A percentile compares a stretch with the other conserved stretches of the same genome.
Evolutionary conservation across 2,113 vertebrate genomes (phyloP).

Genomic region (Pao palembangensis): DNA sequence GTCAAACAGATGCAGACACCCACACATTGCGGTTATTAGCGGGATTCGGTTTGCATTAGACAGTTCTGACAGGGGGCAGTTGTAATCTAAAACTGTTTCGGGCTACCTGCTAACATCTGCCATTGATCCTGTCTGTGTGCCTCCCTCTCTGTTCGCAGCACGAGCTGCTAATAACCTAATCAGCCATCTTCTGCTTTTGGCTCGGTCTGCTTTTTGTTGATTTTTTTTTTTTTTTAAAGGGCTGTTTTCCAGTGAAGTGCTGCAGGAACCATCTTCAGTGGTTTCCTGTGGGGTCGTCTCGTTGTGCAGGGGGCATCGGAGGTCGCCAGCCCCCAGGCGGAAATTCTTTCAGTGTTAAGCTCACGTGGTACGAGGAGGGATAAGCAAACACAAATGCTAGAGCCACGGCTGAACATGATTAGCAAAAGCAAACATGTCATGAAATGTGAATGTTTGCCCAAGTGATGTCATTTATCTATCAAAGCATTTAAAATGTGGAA

Average conservation of each 20-base stretch:
- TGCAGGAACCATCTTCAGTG: slow-evolving; percentile 74
- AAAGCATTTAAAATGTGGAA: slow-evolving; percentile 21
- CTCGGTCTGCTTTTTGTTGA: slow-evolving; percentile 81
- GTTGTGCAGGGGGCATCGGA: slow-evolving; percentile 71
- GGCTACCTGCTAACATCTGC: slow-evolving; percentile 77
- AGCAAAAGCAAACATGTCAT: slow-evolving; percentile 53
- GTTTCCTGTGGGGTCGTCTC: slow-evolving; percentile 81
- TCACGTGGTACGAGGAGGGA: slow-evolving; percentile 67
- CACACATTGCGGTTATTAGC: slow-evolving; percentile 39
- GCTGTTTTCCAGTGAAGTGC: slow-evolving; percentile 79
- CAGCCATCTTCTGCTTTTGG: slow-evolving; percentile 84
- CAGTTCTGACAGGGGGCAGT: slow-evolving; percentile 67
- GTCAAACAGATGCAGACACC: slow-evolving; percentile 14
- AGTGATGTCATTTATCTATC: slow-evolving; percentile 37
- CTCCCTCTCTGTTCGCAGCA: slow-evolving; percentile 76
- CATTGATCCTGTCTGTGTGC: slow-evolving; percentile 77
- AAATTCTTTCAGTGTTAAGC: slow-evolving; percentile 74
- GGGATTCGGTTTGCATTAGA: slow-evolving; percentile 70
- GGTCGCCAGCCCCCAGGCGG: slow-evolving; percentile 77
- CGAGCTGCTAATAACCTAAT: slow-evolving; percentile 82
- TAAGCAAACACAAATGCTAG: slow-evolving; percentile 56
- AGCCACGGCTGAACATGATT: slow-evolving; percentile 57
- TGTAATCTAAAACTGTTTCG: slow-evolving; percentile 70
- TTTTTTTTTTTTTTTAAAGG: slow-evolving; percentile 31
- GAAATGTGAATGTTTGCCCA: slow-evolving; percentile 13